Conservation (phyloP, 2,888 invertebrate species). For the Chrysina gloriosa region DNA sequence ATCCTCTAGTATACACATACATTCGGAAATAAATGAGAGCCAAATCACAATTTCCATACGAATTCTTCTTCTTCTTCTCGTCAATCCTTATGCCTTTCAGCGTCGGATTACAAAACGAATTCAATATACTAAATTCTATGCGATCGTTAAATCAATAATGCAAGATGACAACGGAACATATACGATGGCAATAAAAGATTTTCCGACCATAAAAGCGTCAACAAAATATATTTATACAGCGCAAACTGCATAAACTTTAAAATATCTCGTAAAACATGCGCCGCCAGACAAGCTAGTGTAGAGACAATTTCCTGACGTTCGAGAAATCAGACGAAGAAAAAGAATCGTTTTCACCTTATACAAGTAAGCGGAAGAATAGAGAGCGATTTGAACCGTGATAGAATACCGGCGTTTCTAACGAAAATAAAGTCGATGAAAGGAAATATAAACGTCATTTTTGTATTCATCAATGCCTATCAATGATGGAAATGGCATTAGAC, state of each 20-base stretch:
- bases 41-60: too few species aligned
- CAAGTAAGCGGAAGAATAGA: neutral
- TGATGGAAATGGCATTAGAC: too few species aligned
- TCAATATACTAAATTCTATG: neutral
- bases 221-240: slow-evolving; percentile 28
- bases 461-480: too few species aligned
- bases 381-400: neutral
- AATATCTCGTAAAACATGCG: slow-evolving; percentile 14
- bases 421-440: neutral
- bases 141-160: slow-evolving; percentile 11
- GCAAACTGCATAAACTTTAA: slow-evolving; percentile 22
- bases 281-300: slow-evolving; percentile 13
- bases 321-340: neutral
- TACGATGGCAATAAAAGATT: slow-evolving; percentile 13
- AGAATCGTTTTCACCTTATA: slow-evolving; percentile 1
- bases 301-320: slow-evolving; percentile 5
- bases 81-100: too few species aligned
- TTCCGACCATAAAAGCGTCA: slow-evolving; percentile 8
- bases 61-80: too few species aligned
- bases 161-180: neutral
- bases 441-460: neutral
- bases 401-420: neutral
- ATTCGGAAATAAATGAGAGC: too few species aligned
- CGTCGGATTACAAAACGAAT: neutral
- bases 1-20: too few species aligned